Base-by-base conservation (phyloP, 2,797 vertebrate genomes). In the Leuciscus waleckii region DNA sequence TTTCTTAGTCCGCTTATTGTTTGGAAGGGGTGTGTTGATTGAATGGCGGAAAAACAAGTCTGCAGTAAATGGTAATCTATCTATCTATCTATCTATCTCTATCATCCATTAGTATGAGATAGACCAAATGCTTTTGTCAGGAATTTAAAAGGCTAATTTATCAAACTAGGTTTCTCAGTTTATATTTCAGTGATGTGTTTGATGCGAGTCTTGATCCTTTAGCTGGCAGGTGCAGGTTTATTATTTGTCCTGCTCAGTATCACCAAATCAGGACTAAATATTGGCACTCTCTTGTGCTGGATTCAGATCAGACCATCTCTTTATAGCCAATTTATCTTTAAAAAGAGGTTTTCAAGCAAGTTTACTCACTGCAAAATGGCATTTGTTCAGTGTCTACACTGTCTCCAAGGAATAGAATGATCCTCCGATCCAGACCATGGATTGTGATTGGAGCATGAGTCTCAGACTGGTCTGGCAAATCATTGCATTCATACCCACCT, bases 211-310 rank as follows among this genome's bases (percentile, higher is more conserved):
- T 69, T 69, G 65, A 70, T 56, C 49, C 46, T 56, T 70, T 21
- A 39, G 74, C 43, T 54, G 67, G 54, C 85, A 79, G 88, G 83
- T 87, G 88, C 82, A 67, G 63, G 35, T 73, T 83, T 81, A 87
- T 89, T 89, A 89, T 85, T 89, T 83, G 80, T 80, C 86, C 80
- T 83, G 75, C 74, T 89, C 70, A 87, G 83, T 80, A 77, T 85
- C 86, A 85, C 80, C 67, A 80, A 78, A 82, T 49, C 81, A 23
- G 77, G 65, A 86, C 81, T 83, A 87, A 83, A 89, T 51, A n/a
- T 67, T 86, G 81, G 70, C 70, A 41, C 67, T 46, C 23, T 86
- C 26, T 11, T 74, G 78, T 69, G 81, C 79, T 77, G 80, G 75
- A 79, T 67, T 74, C 73, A 75, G n/a, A 37, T 76, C 26, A 61